These are phyloP conservation scores for Leptocoma aspasia DNA, from an alignment of 2,113 vertebrate species.

Conservation along the genomic window DNA sequence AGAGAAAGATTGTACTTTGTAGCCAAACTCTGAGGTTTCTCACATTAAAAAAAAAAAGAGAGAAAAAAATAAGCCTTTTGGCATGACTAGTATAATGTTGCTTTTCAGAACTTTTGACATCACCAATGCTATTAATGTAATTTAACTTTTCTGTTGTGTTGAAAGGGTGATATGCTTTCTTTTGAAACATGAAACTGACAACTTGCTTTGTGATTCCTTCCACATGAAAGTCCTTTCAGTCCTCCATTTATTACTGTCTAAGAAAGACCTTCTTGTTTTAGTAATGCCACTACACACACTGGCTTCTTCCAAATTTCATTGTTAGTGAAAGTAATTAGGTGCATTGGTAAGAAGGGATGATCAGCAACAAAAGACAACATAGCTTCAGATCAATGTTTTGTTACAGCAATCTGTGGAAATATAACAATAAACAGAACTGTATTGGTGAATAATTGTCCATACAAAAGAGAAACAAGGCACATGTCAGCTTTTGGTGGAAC, in stretches of 20 bases:
- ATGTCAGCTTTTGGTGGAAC: no score
- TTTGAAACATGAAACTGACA: background rate
- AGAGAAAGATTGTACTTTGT: rapidly evolving
- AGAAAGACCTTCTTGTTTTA: background rate
- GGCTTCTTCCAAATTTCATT: background rate
- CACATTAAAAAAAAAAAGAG: background rate
- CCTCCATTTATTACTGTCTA: background rate
- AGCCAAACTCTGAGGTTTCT: background rate
- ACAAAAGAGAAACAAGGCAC: background rate
- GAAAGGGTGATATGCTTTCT: background rate
- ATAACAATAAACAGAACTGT: background rate
- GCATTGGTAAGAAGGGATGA: background rate
- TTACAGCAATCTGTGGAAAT: background rate
- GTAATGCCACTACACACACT: background rate
- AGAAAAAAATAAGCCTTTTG: background rate
- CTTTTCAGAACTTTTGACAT: background rate
- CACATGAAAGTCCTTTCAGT: no score
- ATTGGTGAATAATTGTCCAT: background rate
- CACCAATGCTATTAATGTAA: rapidly evolving
- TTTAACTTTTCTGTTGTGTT: background rate
- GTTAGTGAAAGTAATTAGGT: background rate
- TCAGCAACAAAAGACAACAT: rapidly evolving
- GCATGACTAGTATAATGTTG: rapidly evolving
- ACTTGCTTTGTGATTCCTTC: background rate
- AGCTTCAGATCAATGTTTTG: background rate